A percentile compares a stretch with the other conserved stretches of the same genome.
These are phyloP conservation scores for Siderastrea radians DNA, from an alignment of 92 coral and sea anemone genomes.

Conservation along the genomic window DNA sequence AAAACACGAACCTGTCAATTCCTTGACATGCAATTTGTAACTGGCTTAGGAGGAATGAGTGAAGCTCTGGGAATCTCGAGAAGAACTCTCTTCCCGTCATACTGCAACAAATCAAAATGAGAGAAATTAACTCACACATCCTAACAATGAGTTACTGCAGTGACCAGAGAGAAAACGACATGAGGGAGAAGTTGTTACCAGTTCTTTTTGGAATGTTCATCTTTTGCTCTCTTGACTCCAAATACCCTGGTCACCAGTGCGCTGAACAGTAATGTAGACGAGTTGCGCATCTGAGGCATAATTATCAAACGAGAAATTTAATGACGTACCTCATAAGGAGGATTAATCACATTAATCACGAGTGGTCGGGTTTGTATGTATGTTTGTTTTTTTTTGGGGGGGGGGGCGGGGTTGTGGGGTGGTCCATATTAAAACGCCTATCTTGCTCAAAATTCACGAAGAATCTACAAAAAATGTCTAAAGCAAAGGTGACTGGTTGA, in stretches of 20 bases:
- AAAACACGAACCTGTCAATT: conserved; percentile 70
- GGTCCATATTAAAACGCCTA: background rate
- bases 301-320: background rate
- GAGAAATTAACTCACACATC: background rate
- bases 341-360: too few species aligned
- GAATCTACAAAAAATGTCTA: background rate
- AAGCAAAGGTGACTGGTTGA: too few species aligned
- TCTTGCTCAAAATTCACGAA: background rate
- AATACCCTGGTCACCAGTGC: conserved; percentile 95
- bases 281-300: conserved; percentile 87
- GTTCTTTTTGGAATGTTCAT: conserved; percentile 89
- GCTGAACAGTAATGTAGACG: conserved; percentile 94
- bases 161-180: background rate
- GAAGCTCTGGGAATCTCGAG: conserved; percentile 92
- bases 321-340: too few species aligned
- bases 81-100: conserved; percentile 99
- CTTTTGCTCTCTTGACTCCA: conserved; percentile 90
- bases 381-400: too few species aligned
- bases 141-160: background rate
- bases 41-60: conserved; percentile 81
- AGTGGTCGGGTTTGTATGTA: too few species aligned
- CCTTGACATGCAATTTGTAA: conserved; percentile 76
- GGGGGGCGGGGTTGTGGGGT: too few species aligned
- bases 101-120: conserved; percentile 40
- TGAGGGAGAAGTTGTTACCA: conserved; percentile 52